Evolutionary conservation across 2,113 vertebrate genomes (phyloP), one percentile per base, ranked within the genome.

Genomic region (Tetrax tetrax): DNA sequence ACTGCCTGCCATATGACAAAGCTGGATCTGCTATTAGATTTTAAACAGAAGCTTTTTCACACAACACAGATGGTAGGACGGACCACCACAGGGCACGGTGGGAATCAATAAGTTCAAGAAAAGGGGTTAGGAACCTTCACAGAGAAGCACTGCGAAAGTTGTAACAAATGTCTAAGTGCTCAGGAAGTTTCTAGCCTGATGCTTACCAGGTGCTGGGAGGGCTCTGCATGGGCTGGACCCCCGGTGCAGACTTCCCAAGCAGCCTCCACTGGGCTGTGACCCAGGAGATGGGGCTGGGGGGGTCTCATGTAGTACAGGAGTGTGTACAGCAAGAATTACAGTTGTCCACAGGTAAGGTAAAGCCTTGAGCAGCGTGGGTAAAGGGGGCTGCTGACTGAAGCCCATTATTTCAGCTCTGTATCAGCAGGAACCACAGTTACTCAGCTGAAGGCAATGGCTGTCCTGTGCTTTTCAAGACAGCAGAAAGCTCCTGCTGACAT

Each of bases 241-340:
- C 48, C 10, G n/a, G 45, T 18, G 65, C n/a, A 16, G 50, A 33
- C 25, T 77, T 54, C 27, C 77, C 59, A 56, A 48, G 15, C 72
- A 68, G 38, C 14, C 7, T 89, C 45, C 82, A 37, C 25, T 23
- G 63, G 51, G 37, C 75, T 86, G n/a, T 33, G 57, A 68, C 5
- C 20, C 66, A 41, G 71, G 24, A 65, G 45, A 70, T 0, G 3
- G 24, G 28, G 59, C 37, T 70, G 63, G 53, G 5, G 54, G 6
- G 5, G 4, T 37, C 29, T 45, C 74, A 16, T 3, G 31, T 21
- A 4, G 21, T 4, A 9, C 63, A 43, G 69, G 23, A 74, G 7
- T 0, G 0, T 1, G 14, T 57, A 22, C 9, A 59, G 60, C 1
- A 3, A n/a, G 78, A 65, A 37, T 22, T 3, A 50, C 35, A 28